phyloP scores from a whole-genome alignment of 2,888 invertebrate species.

The Patella ulyssiponensis region DNA sequence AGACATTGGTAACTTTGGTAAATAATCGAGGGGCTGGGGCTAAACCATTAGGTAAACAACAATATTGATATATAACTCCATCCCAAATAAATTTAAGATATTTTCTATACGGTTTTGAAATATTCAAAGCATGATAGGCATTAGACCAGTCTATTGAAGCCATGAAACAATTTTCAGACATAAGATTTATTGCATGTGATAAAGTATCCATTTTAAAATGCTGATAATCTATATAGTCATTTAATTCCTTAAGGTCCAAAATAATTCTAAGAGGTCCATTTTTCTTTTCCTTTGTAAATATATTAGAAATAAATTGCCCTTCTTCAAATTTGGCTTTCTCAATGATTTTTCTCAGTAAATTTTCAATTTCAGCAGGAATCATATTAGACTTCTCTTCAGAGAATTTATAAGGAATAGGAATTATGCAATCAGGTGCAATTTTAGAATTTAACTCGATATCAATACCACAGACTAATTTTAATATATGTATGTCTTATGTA shows the following conservation, averaged over 20 bases:
- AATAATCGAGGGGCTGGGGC: not conserved
- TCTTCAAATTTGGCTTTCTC: not conserved
- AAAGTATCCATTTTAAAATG: conserved; percentile 4
- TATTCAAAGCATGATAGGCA: conserved; percentile 10
- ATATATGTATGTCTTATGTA: conserved; percentile 11
- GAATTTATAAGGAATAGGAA: not conserved
- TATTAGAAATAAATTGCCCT: conserved; percentile 9
- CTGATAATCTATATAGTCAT: not conserved
- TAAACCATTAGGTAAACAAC: not conserved
- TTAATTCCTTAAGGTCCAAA: not conserved
- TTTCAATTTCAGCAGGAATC: not conserved
- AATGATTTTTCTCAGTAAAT: not conserved
- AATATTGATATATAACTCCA: not conserved
- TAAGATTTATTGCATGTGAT: not conserved
- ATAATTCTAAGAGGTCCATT: conserved; percentile 14
- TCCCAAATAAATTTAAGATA: not conserved
- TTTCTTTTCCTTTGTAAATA: conserved; percentile 11
- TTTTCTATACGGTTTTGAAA: not conserved
- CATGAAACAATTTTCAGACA: conserved; percentile 3
- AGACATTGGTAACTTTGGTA: not conserved
- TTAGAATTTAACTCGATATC: not conserved
- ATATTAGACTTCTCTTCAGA: not conserved
- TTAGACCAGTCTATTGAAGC: conserved; percentile 10
- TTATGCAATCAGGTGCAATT: not conserved
- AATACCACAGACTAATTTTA: conserved; percentile 2